Conservation (phyloP, 1,140 invertebrate genomes). For the Lethrus apterus region DNA sequence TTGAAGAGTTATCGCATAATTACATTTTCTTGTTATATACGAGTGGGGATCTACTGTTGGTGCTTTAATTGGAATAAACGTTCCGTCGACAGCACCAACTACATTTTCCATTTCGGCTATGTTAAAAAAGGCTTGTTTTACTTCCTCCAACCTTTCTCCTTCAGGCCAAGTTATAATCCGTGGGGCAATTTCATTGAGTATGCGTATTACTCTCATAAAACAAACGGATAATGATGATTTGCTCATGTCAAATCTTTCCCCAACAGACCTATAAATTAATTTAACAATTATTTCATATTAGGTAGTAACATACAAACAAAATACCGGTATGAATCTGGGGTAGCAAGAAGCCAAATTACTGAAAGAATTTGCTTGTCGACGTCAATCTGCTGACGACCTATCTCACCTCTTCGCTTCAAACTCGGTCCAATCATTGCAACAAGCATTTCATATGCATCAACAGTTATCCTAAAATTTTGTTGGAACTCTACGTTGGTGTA, state of each 20-base stretch:
- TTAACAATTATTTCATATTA: too few species aligned
- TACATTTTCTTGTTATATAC: too few species aligned
- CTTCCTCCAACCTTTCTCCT: background rate
- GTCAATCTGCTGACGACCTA: background rate
- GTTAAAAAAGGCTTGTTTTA: conserved; percentile 5
- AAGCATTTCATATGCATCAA: conserved; percentile 1
- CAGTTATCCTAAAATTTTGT: background rate
- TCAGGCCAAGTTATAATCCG: background rate
- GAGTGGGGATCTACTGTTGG: conserved; percentile 13
- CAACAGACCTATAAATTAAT: background rate
- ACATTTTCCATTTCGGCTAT: conserved; percentile 5
- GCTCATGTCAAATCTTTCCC: background rate
- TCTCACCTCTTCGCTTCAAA: background rate
- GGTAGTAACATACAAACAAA: background rate
- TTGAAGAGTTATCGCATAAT: conserved; percentile 15
- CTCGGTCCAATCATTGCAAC: background rate
- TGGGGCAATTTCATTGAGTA: background rate
- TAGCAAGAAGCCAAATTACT: background rate
- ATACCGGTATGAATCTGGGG: background rate
- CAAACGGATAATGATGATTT: background rate
- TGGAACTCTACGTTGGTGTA: background rate
- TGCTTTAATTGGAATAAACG: conserved; percentile 7
- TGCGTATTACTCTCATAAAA: background rate
- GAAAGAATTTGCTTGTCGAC: background rate
- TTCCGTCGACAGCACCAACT: conserved; percentile 14